Conservation (phyloP, 2,113 vertebrate species). For the Atlantisia rogersi region DNA sequence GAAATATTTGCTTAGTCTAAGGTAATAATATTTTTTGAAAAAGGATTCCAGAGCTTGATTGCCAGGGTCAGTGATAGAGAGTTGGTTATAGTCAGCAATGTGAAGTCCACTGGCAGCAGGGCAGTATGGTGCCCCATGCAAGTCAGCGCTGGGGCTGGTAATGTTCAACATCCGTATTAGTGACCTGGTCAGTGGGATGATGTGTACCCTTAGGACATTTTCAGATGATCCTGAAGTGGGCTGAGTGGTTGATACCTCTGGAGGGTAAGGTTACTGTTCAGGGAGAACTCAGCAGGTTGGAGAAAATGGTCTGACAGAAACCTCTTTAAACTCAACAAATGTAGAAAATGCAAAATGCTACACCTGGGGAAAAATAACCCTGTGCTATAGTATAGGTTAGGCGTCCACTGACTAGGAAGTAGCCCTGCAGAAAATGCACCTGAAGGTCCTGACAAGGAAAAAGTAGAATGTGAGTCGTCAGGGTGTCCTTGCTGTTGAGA, state of each 20-base stretch:
- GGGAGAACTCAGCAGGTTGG: neutral
- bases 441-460: neutral
- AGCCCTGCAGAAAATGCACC: neutral
- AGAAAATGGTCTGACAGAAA: neutral
- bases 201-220: accelerated
- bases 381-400: neutral
- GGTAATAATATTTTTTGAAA: accelerated
- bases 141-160: accelerated
- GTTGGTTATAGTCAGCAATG: neutral
- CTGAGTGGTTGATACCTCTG: neutral
- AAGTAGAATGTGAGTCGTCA: neutral
- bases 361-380: neutral
- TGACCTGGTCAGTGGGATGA: accelerated
- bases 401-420: neutral
- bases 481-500: neutral
- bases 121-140: neutral
- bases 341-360: neutral
- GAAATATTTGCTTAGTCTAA: neutral
- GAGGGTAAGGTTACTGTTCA: neutral
- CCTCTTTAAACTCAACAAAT: neutral
- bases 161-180: neutral
- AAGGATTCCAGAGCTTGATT: neutral
- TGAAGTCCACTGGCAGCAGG: neutral
- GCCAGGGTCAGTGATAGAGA: neutral
- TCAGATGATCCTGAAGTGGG: neutral